These are phyloP conservation scores for Dryomyza anilis DNA, from an alignment of 2,888 invertebrate genomes.

Conservation along the genomic window DNA sequence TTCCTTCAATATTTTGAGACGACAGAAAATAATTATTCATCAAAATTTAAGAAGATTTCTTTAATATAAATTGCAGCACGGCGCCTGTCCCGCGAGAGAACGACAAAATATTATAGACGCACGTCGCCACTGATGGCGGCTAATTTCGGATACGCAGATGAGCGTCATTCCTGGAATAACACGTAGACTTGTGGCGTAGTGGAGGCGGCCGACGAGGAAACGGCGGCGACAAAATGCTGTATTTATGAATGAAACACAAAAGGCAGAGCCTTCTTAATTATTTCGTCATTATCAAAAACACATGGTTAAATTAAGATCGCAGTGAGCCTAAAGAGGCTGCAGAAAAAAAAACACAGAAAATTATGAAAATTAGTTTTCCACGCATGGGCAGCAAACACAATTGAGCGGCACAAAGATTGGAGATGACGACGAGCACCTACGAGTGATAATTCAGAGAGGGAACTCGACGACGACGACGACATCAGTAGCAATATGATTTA, in stretches of 20 bases:
- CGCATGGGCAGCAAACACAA: constrained; percentile 56
- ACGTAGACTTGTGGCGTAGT: neutral
- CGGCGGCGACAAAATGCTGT: neutral
- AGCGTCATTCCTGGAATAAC: too few relatives aligned
- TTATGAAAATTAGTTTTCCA: constrained; percentile 60
- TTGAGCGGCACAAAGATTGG: constrained; percentile 50
- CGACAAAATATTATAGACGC: neutral
- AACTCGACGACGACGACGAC: neutral
- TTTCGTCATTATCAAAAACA: constrained; percentile 60
- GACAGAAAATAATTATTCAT: neutral
- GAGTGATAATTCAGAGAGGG: neutral
- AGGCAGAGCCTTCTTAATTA: constrained; percentile 41
- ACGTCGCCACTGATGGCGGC: neutral
- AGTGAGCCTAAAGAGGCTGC: neutral
- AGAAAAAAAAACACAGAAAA: constrained; percentile 24
- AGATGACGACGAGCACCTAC: constrained; percentile 16
- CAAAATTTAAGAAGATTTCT: neutral
- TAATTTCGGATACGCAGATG: constrained; percentile 14
- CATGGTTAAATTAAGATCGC: constrained; percentile 54
- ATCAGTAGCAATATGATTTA: constrained; percentile 42
- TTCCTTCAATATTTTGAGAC: neutral
- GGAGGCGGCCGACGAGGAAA: neutral
- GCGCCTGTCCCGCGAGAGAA: neutral
- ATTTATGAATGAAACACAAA: too few relatives aligned
- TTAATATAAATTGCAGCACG: neutral